Evolutionary conservation across 2,113 vertebrate species (phyloP).

Genomic region (Catharus bicknelli): DNA sequence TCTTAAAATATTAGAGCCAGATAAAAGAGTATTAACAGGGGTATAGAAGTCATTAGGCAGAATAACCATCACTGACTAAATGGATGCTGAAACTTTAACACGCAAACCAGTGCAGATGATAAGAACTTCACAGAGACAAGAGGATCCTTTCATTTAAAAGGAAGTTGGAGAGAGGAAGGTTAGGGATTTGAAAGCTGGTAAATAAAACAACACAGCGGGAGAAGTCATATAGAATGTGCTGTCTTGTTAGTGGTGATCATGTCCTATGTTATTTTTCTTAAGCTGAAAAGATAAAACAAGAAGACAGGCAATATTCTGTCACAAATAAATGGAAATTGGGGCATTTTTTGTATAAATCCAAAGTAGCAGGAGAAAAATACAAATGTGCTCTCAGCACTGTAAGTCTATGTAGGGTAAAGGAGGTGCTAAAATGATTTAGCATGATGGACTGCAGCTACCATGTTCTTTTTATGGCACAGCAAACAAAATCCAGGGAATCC

Average conservation of each 20-base stretch:
- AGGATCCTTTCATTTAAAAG: constrained; percentile 63
- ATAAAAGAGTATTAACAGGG: constrained; percentile 53
- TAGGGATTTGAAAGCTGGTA: constrained; percentile 67
- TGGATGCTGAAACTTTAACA: constrained; percentile 51
- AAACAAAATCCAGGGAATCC: background rate
- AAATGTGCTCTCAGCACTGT: background rate
- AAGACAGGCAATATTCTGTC: constrained; percentile 44
- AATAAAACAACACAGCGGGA: constrained; percentile 63
- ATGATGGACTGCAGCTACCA: background rate
- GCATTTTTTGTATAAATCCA: constrained; percentile 12
- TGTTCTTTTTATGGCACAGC: background rate
- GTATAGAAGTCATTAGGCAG: constrained; percentile 62
- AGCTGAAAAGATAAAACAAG: constrained; percentile 58
- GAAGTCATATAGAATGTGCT: constrained; percentile 49
- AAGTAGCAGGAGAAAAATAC: constrained; percentile 29
- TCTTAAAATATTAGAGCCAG: constrained; percentile 61
- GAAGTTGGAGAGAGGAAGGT: constrained; percentile 58
- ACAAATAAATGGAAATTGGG: constrained; percentile 57
- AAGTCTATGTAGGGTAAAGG: background rate
- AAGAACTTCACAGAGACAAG: constrained; percentile 56
- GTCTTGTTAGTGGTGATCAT: constrained; percentile 51
- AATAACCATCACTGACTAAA: constrained; percentile 45
- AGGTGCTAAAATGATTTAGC: constrained; percentile 25
- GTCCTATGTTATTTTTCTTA: constrained; percentile 54
- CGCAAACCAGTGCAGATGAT: constrained; percentile 42